These are phyloP conservation scores for Strigops habroptila DNA, from an alignment of 2,113 vertebrate genomes.

Conservation along the genomic window DNA sequence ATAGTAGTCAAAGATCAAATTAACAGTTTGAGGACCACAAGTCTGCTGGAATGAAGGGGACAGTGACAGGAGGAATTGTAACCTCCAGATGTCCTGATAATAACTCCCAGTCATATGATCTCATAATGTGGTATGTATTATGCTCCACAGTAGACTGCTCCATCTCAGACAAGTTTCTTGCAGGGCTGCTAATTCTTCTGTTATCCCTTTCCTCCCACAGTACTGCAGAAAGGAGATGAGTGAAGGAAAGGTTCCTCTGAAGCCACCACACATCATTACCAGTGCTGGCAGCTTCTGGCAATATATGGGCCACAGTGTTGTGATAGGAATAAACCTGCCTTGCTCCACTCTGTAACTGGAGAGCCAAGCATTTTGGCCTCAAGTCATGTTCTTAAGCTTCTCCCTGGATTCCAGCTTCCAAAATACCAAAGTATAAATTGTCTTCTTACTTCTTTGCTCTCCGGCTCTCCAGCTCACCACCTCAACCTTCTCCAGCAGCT, in stretches of 20 bases:
- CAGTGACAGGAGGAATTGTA: not conserved
- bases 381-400: constrained; percentile 54
- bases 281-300: not conserved
- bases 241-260: not conserved
- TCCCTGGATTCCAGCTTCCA: constrained; percentile 54
- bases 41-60: not conserved
- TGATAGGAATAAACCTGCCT: constrained; percentile 38
- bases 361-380: constrained; percentile 51
- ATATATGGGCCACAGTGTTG: not conserved
- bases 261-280: not conserved
- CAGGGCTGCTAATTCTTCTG: not conserved
- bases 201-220: not conserved
- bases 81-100: not conserved
- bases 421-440: constrained; percentile 52
- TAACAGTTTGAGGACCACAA: not conserved
- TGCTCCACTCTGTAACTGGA: not conserved
- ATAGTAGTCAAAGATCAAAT: constrained; percentile 11
- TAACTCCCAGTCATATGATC: not conserved
- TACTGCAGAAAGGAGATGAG: not conserved
- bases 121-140: not conserved
- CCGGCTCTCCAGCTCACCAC: not conserved
- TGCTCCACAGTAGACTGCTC: not conserved
- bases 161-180: not conserved
- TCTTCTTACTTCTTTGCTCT: constrained; percentile 20
- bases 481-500: constrained; percentile 28